Evolutionary conservation across 2,113 vertebrate genomes (phyloP), one percentile per base, ranked within the genome.

Genomic region (Podarcis cretensis): DNA sequence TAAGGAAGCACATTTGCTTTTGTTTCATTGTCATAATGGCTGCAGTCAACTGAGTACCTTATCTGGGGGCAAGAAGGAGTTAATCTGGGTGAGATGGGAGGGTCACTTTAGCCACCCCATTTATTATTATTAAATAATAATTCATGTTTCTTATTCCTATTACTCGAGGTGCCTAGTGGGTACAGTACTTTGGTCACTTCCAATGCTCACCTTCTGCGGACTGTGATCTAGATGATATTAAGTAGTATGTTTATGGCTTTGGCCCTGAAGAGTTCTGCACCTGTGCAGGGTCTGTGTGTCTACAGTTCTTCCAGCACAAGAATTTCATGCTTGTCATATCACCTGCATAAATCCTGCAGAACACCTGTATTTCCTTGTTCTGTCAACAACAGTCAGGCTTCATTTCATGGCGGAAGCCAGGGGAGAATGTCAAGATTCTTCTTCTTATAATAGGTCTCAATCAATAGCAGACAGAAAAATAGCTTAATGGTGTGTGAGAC

Each of bases 391-490:
- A 92, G 93, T 91, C 89, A 92, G 78, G 32, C 89, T 93, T 65
- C 89, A 73, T 66, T 95, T 95, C 93, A 90, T 86, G 77, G 40
- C 57, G 27, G 81, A 88, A 43, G 43, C 75, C 77, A 77, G 59
- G 20, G 84, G 92, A 90, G 93, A 90, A 81, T 94, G 92, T 95
- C 92, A 94, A 96, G 93, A 93, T 91, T 91, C 65, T 85, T 87
- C 85, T 95, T 96, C 94, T 94, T 92, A 90, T 96, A 96, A 95
- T 16, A 89, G 74, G 93, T 89, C 84, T 84, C 90, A 96, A 94
- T 95, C 88, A 93, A 95, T 91, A 94, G 78, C 6, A 10, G 74
- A 63, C 87, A 93, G 93, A 93, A 87, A 88, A 92, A 81, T 65
- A 32, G 76, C 37, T 77, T 94, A 94, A 91, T 93, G 94, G 94